Percentiles rank a stretch among this genome's conserved stretches.
These are phyloP conservation scores for Torymus tubicola DNA, from an alignment of 2,888 invertebrate genomes.

Conservation along the genomic window DNA sequence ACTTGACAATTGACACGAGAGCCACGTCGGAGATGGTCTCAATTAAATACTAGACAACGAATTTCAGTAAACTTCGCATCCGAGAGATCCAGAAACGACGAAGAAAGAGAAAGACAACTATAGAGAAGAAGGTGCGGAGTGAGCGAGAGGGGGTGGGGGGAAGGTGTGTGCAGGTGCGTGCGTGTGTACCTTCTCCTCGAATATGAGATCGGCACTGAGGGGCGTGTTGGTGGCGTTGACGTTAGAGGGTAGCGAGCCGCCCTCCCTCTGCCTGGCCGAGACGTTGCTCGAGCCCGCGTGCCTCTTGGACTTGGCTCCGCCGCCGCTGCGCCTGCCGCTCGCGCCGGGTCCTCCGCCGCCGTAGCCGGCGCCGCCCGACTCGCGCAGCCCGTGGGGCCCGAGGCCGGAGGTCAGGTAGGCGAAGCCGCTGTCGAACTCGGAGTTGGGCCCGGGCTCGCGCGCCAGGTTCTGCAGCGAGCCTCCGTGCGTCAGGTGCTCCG, in stretches of 20 bases:
- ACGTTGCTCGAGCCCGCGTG: slow-evolving; percentile 69
- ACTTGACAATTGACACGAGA: no score
- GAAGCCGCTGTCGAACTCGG: slow-evolving; percentile 71
- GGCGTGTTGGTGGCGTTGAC: slow-evolving; percentile 77
- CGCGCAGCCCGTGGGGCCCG: slow-evolving; percentile 59
- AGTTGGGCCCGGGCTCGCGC: slow-evolving; percentile 75
- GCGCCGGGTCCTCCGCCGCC: not conserved
- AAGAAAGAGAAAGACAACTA: no score
- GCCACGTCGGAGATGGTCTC: no score
- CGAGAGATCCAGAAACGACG: no score
- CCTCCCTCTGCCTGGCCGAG: slow-evolving; percentile 81
- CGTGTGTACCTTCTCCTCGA: slow-evolving; percentile 71
- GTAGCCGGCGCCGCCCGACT: not conserved
- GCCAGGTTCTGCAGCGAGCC: slow-evolving; percentile 80
- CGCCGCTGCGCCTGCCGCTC: slow-evolving; percentile 39
- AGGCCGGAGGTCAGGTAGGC: slow-evolving; percentile 68
- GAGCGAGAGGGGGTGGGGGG: slow-evolving; percentile 9
- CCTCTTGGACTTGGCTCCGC: slow-evolving; percentile 69
- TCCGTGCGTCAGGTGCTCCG: slow-evolving; percentile 79
- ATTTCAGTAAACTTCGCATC: no score
- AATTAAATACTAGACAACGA: no score
- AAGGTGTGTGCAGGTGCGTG: not conserved
- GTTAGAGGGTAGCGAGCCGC: slow-evolving; percentile 81
- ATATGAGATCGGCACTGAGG: slow-evolving; percentile 71
- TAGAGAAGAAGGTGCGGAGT: not conserved